These are phyloP conservation scores for Muschampia staudingeri DNA, from an alignment of 2,888 invertebrate genomes.

Conservation along the genomic window DNA sequence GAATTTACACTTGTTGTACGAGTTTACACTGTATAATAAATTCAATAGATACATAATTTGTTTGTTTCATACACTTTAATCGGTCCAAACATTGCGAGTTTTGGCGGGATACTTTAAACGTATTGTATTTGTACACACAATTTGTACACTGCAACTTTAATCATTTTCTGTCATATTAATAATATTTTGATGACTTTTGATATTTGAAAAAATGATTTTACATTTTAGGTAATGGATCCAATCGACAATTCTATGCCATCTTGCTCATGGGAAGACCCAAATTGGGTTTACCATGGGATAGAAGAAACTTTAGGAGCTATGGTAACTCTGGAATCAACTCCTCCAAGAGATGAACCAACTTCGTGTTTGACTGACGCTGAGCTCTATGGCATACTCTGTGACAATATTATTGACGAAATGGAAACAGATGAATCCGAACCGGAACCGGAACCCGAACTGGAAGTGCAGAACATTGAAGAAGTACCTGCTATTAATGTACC, in stretches of 20 bases:
- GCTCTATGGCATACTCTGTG: conserved; percentile 19
- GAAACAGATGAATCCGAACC: conserved; percentile 19
- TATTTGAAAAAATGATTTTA: conserved; percentile 19
- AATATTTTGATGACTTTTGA: conserved; percentile 19
- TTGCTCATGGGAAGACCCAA: conserved; percentile 19
- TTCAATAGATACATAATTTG: conserved; percentile 14
- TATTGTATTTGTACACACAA: conserved; percentile 19
- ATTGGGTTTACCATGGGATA: conserved; percentile 19
- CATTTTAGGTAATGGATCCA: conserved; percentile 19
- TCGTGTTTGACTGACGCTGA: conserved; percentile 19
- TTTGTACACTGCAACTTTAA: conserved; percentile 19
- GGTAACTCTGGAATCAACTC: conserved; percentile 19
- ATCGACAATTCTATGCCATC: conserved; percentile 19
- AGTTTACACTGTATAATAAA: conserved; percentile 14
- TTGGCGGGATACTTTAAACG: conserved; percentile 19
- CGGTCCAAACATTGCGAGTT: not conserved
- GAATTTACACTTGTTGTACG: conserved; percentile 11
- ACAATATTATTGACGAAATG: conserved; percentile 19
- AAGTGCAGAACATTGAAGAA: conserved; percentile 17
- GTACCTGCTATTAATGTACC: conserved; percentile 19
- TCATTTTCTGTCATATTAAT: conserved; percentile 17
- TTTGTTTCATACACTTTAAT: not conserved
- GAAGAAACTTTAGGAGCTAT: conserved; percentile 19
- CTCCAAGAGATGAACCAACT: conserved; percentile 19
- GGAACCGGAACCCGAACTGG: conserved; percentile 15